Evolutionary conservation across 2,113 vertebrate genomes (phyloP).

Genomic region (Carassius auratus): DNA sequence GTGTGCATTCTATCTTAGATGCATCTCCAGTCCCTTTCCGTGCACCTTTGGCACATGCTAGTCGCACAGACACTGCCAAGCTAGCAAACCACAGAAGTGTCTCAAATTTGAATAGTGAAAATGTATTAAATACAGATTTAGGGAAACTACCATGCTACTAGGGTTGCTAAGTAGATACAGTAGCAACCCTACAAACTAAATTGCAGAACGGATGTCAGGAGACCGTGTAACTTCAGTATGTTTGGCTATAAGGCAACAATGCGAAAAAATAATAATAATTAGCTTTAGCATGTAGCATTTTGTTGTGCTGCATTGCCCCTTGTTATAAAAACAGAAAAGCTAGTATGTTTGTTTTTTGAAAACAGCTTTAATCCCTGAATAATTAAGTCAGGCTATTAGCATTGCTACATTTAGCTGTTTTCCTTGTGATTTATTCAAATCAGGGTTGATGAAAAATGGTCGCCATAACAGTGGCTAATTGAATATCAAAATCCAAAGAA

Average conservation of each 20-base stretch:
- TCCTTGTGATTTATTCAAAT: background rate
- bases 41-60: too few species aligned
- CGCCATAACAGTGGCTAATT: background rate
- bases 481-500: slow-evolving; percentile 31
- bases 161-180: background rate
- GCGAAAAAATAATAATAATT: background rate
- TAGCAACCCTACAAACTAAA: too few species aligned
- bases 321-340: background rate
- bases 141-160: background rate
- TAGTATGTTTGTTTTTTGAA: background rate
- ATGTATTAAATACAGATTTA: too few species aligned
- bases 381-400: background rate
- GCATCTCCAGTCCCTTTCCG: too few species aligned
- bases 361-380: background rate
- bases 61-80: too few species aligned
- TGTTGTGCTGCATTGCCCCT: background rate
- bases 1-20: too few species aligned
- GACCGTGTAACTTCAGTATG: background rate
- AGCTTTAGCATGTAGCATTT: background rate
- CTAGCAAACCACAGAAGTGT: too few species aligned
- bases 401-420: background rate
- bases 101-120: too few species aligned
- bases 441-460: background rate
- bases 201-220: background rate
- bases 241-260: background rate